Percentiles rank a stretch among this genome's conserved stretches.
phyloP scores from a whole-genome alignment of 2,888 invertebrate genomes.

The Agapostemon virescens region DNA sequence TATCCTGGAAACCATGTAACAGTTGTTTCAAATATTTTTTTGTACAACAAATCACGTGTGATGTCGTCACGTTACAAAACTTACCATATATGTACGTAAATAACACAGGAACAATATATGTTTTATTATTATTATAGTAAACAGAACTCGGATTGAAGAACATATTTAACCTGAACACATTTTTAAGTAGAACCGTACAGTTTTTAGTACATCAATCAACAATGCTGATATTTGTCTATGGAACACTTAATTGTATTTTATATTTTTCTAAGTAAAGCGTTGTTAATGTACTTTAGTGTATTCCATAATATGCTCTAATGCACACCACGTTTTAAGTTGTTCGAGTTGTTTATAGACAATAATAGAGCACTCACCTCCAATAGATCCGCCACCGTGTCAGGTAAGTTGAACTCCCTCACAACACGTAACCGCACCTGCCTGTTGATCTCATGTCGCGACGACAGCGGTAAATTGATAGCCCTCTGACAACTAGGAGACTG shows the following conservation, averaged over 20 bases:
- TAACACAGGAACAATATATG: no score
- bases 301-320: no score
- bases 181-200: background rate
- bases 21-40: no score
- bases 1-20: no score
- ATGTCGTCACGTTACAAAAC: no score
- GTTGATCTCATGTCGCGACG: slow-evolving; percentile 89
- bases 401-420: slow-evolving; percentile 95
- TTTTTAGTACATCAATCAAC: no score
- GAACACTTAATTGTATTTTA: no score
- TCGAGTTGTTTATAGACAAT: background rate
- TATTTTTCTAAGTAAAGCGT: background rate
- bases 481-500: slow-evolving; percentile 90
- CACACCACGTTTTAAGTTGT: background rate
- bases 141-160: background rate
- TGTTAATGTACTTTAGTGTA: background rate
- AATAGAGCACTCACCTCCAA: slow-evolving; percentile 81
- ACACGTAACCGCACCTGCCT: slow-evolving; percentile 90
- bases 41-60: no score
- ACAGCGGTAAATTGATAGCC: slow-evolving; percentile 88
- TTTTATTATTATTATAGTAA: background rate
- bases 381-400: slow-evolving; percentile 92
- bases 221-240: no score
- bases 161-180: background rate
- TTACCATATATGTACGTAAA: no score